These are phyloP conservation scores for Sebastolobus alascanus DNA, from an alignment of 2,797 vertebrate species.

Conservation along the genomic window DNA sequence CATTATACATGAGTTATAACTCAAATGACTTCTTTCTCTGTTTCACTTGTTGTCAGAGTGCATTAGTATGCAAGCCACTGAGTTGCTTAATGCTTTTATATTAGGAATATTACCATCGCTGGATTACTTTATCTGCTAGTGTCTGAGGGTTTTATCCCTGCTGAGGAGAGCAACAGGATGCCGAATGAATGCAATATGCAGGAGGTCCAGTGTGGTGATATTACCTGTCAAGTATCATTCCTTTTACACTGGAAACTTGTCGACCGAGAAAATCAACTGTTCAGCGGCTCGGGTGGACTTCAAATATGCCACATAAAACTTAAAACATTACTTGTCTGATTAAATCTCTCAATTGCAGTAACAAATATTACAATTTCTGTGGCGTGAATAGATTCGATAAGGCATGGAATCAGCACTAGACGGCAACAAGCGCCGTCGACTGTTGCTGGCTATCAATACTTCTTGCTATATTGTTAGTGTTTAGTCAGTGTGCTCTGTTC, in stretches of 20 bases:
- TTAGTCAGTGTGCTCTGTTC: not conserved
- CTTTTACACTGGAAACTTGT: slow-evolving; percentile 23
- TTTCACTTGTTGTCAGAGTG: not conserved
- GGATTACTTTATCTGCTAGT: slow-evolving; percentile 37
- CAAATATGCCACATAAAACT: slow-evolving; percentile 12
- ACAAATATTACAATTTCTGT: not conserved
- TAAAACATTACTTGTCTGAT: slow-evolving; percentile 2
- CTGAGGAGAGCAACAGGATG: slow-evolving; percentile 35
- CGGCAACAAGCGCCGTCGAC: slow-evolving; percentile 4
- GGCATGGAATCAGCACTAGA: slow-evolving; percentile 3
- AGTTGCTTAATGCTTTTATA: slow-evolving; percentile 17
- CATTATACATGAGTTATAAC: slow-evolving; percentile 6
- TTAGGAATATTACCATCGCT: slow-evolving; percentile 29
- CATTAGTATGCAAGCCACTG: slow-evolving; percentile 29
- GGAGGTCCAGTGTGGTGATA: slow-evolving; percentile 46
- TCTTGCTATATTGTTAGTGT: not conserved
- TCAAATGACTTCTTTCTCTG: not conserved
- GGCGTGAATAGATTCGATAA: slow-evolving; percentile 18
- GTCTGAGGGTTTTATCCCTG: slow-evolving; percentile 30
- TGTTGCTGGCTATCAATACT: slow-evolving; percentile 7
- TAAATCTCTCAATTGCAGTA: slow-evolving; percentile 11
- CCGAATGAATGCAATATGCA: slow-evolving; percentile 44
- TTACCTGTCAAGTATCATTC: slow-evolving; percentile 58
- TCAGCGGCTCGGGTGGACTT: slow-evolving; percentile 3
- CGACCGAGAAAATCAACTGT: slow-evolving; percentile 19